Base-by-base conservation (phyloP, 2,113 vertebrate species). In the Mus musculus region DNA sequence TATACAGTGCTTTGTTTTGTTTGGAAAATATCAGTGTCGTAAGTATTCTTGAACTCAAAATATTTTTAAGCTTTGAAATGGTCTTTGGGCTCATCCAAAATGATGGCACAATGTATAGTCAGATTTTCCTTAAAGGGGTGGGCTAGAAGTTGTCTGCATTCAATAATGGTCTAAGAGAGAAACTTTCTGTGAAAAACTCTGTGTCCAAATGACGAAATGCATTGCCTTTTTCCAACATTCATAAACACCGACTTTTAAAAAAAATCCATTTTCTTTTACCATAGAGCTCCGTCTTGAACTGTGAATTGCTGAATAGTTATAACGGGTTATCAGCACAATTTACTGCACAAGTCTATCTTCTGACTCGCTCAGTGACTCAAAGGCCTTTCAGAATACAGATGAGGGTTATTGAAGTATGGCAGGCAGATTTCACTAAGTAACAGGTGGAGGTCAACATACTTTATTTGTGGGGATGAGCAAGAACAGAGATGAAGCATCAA, bases 381-480 rank as follows among this genome's bases (percentile, higher is more conserved):
- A 97, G 97, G 97, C 97, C 97, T 98, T 98, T 97, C 97, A 98
- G 98, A 96, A 97, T 94, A 95, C 97, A 98, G 97, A 98, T 97
- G 89, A 89, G 97, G 97, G 86, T 97, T 96, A 97, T 97, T 97
- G 96, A 97, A 94, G 98, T 97, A 96, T 97, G 97, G 96, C 97
- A 96, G 98, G 91, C 0, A 88, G 93, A 97, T 97, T 97, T 98
- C 97, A 93, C 97, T 73, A 86, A 96, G 94, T 97, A 98, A 98
- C 99, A 98, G 98, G 98, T 98, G 97, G 98, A 98, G 98, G 98
- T 98, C 98, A 98, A 95, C 98, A 98, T 75, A 80, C 97, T 99
- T 99, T 99, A 98, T 99, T 99, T 99, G 98, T 97, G 96, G 97
- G 98, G 97, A 98, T 98, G 98, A 98, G 96, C 97, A 96, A 98